Conservation (phyloP, 2,797 vertebrate genomes). For the Macroramphosus scolopax region DNA sequence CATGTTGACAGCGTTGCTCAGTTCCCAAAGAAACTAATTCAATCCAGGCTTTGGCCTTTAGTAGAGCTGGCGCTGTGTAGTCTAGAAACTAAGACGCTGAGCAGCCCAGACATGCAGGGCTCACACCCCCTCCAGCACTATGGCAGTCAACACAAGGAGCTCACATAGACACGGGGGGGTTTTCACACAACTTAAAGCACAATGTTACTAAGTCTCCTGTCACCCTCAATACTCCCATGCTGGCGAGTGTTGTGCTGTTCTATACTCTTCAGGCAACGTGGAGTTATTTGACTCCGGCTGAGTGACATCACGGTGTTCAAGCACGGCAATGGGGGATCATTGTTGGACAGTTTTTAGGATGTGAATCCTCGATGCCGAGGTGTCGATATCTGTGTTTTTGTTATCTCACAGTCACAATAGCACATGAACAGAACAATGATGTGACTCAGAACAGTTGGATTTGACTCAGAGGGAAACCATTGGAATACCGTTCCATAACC, state of each 20-base stretch:
- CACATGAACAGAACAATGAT: constrained; percentile 16
- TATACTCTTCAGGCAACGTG: too few species aligned
- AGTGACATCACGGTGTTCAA: too few species aligned
- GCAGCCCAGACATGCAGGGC: constrained; percentile 69
- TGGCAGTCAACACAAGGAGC: constrained; percentile 57
- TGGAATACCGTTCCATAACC: constrained; percentile 30
- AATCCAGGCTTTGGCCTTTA: constrained; percentile 55
- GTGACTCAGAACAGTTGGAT: constrained; percentile 42
- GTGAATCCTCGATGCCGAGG: too few species aligned
- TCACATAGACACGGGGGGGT: constrained; percentile 33
- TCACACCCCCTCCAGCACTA: constrained; percentile 63
- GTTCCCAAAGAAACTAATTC: constrained; percentile 56
- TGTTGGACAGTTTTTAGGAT: too few species aligned
- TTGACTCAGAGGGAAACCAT: constrained; percentile 25
- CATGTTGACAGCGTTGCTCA: constrained; percentile 48
- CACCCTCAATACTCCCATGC: too few species aligned
- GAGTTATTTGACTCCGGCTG: too few species aligned
- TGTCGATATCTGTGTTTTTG: constrained; percentile 16
- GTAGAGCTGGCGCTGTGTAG: constrained; percentile 51
- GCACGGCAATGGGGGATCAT: too few species aligned
- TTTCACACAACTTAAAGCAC: constrained; percentile 37
- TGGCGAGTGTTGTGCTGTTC: too few species aligned
- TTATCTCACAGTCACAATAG: constrained; percentile 24
- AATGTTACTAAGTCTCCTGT: constrained; percentile 48
- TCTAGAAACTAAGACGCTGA: constrained; percentile 50